Evolutionary conservation across 1,140 invertebrate genomes (phyloP), one percentile per base, ranked within the genome.

Genomic region (Galleria mellonella): DNA sequence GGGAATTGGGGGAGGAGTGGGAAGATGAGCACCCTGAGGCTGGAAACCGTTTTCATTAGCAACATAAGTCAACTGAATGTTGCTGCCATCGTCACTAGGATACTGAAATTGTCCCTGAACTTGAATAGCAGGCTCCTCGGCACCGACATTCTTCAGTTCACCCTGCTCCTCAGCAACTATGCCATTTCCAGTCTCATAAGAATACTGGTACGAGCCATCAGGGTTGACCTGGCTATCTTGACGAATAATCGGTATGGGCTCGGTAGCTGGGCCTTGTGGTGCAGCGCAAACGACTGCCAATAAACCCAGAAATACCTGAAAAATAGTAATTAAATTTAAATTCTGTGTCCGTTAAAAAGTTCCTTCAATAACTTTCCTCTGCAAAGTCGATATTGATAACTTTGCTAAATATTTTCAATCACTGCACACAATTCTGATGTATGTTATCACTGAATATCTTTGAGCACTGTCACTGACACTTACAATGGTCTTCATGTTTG

Each of bases 141-240:
- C 77, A 9, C 86, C 83, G 12, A 87, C 59, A 53, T 88, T 84
- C 57, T 86, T 89, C 44, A 89, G 54, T 6, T 64, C 63, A 32
- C 90, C 89, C 10, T 73, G 67, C 58, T 89, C 89, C 32, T 88
- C 52, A 8, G 85, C 85, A 0, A 50, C 37, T 32, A 90, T 91
- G 13, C 90, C 89, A 59, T 91, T 90, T 0, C 67, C 88, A 17
- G 88, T 89, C 55, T 90, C 88, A 62, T 83, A 91, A 15, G 81
- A 83, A 62, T 82, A 92, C 61, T 89, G 89, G 76, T 91, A 92
- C 4, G 90, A 90, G 43, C 91, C 91, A 68, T 92, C 91, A 17
- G 87, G 89, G 59, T 90, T 90, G 30, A 91, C 87, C 67, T 90
- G 84, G 61, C 89, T 88, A 47, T 89, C 87, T 64, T 91, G 90